Base-by-base conservation (phyloP, 2,113 vertebrate genomes). In the Cyprinodon tularosa region DNA sequence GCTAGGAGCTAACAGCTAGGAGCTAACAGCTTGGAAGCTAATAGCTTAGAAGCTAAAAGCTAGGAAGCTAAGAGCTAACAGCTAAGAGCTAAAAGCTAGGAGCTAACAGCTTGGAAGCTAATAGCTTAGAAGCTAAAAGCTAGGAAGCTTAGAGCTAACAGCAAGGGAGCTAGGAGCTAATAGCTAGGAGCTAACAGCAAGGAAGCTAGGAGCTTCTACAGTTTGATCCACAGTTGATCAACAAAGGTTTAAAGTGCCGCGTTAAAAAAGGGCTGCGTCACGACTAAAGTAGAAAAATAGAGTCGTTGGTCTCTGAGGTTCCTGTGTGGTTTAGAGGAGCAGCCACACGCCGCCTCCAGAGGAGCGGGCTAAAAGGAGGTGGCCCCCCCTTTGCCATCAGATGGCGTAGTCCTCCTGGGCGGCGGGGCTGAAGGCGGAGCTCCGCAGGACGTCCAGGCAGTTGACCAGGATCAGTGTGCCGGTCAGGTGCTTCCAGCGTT, bases 391-490 rank as follows among this genome's bases (percentile, higher is more conserved):
- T 60, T 40, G 4, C 5, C 42, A 9, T 42, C 92, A 99, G 89
- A 98, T 96, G 76, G 96, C 95, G 5, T 93, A 95, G 91, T 99
- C 98, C 0, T 96, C 96, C 0, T 95, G 95, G 80, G 95, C 89
- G 3, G 87, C 79, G 0, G 95, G 94, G 83, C 96, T 97, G 90
- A 99, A 99, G 84, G 97, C 97, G 0, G 96, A 95, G 17, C 96
- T 95, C n/a, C 98, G 88, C 71, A 99, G 94, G 50, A 94, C 82
- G 81, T 99, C 98, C 92, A 99, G 88, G 20, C 96, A 95, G 92
- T 99, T 97, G 82, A 99, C 97, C 0, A 99, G 95, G 89, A 99
- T 96, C n/a, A 99, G 93, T 0, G 98, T 95, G 71, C 98, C 98
- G 0, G 97, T 99, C 85, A 99, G 96, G 89, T 99, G 98, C 68